phyloP scores from a whole-genome alignment of 1,140 invertebrate species.

The Megalonaias nervosa region DNA sequence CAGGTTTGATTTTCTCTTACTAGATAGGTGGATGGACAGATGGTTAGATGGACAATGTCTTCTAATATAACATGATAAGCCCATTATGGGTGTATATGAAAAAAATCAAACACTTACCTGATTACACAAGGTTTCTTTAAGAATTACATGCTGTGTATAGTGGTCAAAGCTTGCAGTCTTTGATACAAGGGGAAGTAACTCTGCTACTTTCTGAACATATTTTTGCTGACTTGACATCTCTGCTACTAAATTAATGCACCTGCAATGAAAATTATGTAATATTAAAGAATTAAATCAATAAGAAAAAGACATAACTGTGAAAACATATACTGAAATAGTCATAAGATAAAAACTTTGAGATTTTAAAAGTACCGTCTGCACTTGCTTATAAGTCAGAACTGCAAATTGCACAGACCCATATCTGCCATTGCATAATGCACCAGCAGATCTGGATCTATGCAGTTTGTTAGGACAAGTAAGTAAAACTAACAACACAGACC shows the following conservation, averaged over 20 bases:
- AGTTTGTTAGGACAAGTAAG: too few relatives aligned
- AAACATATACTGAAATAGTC: not conserved
- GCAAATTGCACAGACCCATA: too few relatives aligned
- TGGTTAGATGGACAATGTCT: not conserved
- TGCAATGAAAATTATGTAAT: constrained; percentile 49
- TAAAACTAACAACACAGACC: too few relatives aligned
- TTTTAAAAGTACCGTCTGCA: not conserved
- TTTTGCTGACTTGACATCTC: constrained; percentile 71
- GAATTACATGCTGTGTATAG: constrained; percentile 74
- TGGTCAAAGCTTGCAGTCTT: constrained; percentile 70
- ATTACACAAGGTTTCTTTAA: constrained; percentile 75
- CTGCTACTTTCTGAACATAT: constrained; percentile 45
- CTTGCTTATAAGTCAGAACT: too few relatives aligned
- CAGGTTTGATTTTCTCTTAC: not conserved
- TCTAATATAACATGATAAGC: not conserved
- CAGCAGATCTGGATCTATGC: too few relatives aligned
- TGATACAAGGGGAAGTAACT: constrained; percentile 69
- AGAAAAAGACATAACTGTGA: too few relatives aligned
- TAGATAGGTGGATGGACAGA: not conserved
- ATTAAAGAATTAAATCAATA: too few relatives aligned
- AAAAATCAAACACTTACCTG: constrained; percentile 56
- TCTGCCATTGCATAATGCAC: not conserved
- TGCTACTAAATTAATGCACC: constrained; percentile 73
- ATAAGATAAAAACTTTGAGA: not conserved
- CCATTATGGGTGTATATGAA: too few relatives aligned